Evolutionary conservation across 2,888 invertebrate species (phyloP), one percentile per base, ranked within the genome.

Genomic region (Rutpela maculata): DNA sequence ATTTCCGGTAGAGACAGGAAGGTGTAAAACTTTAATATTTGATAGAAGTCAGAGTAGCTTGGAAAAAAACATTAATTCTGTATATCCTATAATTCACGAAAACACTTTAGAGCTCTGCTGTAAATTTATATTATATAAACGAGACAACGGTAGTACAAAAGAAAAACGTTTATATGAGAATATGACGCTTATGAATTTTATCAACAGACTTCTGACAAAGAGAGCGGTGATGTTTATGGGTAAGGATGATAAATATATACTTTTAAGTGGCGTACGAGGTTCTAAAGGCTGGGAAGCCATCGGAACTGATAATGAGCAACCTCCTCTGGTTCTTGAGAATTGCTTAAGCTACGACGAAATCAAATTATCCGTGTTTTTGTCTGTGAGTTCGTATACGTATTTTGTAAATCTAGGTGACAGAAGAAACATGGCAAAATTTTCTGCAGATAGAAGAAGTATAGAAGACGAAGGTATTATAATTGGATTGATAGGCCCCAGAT

Each of bases 51-150:
- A 79, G 43, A 67, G 81, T 15, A 78, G 79, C 60, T 80, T 88
- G 22, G 84, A 85, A 77, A 89, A 87, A 76, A 92, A 92, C 81
- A 90, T 92, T 57, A 89, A 90, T 0, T 94, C 94, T 0, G 93
- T 1, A 92, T 95, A 95, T 86, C 94, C 95, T 0, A 80, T 95
- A 1, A 90, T 95, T 79, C 95, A 95, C 82, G 95, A 95, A 85
- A 91, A 93, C 68, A 92, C 92, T 10, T 80, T 95, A 3, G 88
- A 91, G 1, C 88, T 95, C 2, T 93, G 93, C 87, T 91, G 93
- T 7, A 91, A 91, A 76, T 95, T 94, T 88, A 89, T 95, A 69
- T 92, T 93, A 78, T 92, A 93, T 85, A 95, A 95, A 88, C 90
- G 88, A 56, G 79, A 86, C 12, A 76, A 81, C 78, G 88, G 87